Evolutionary conservation across 1,140 invertebrate species (phyloP).

Genomic region (Pantala flavescens): DNA sequence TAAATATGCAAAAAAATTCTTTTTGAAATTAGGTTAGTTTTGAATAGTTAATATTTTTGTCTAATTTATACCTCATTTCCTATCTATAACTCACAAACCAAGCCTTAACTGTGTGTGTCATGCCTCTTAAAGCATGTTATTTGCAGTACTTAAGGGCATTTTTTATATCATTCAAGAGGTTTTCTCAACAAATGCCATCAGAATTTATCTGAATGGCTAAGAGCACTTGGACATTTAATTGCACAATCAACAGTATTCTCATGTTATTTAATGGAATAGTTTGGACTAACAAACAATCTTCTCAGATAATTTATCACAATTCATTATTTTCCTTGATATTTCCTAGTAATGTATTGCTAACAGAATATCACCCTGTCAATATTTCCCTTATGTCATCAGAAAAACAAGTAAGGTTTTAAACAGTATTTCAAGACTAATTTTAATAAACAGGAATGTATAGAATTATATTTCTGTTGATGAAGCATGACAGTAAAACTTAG

Average conservation of each 20-base stretch:
- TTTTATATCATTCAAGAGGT: neutral
- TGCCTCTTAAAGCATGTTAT: neutral
- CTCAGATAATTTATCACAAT: slow-evolving; percentile 8
- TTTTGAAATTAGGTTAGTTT: too few relatives aligned
- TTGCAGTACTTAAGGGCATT: neutral
- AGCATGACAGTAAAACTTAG: neutral
- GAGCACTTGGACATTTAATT: neutral
- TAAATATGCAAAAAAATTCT: too few relatives aligned
- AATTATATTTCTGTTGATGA: neutral
- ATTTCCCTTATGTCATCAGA: slow-evolving; percentile 1
- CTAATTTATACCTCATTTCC: too few relatives aligned
- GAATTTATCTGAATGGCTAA: neutral
- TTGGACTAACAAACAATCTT: neutral
- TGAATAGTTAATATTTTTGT: too few relatives aligned
- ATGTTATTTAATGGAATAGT: neutral
- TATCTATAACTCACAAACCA: too few relatives aligned
- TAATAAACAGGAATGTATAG: slow-evolving; percentile 7
- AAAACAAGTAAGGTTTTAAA: neutral
- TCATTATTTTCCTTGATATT: neutral
- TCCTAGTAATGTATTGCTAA: neutral
- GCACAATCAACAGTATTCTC: neutral
- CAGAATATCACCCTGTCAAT: slow-evolving; percentile 9
- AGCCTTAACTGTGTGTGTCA: too few relatives aligned
- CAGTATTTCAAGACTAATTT: neutral
- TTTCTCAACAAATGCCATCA: neutral